Percentiles rank a stretch among this genome's conserved stretches.
phyloP scores from a whole-genome alignment of 1,140 invertebrate species.

The Campoletis sonorensis region DNA sequence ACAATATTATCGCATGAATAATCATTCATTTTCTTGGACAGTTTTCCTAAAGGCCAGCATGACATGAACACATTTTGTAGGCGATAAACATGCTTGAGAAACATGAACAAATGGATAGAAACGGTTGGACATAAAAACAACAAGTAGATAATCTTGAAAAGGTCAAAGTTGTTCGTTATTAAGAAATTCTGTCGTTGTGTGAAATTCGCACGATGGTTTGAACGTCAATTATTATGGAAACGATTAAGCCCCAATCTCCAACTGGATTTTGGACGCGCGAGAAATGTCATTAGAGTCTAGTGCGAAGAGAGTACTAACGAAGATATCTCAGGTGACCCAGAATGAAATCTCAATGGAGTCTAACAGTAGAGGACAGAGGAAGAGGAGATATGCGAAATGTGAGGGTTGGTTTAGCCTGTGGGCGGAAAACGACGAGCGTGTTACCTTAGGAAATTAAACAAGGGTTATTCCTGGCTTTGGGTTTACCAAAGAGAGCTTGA shows the following conservation, averaged over 20 bases:
- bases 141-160: background rate
- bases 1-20: conserved; percentile 58
- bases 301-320: background rate
- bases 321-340: conserved; percentile 13
- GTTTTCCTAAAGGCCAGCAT: conserved; percentile 48
- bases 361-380: background rate
- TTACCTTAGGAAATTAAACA: conserved; percentile 65
- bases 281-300: conserved; percentile 24
- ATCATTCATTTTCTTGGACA: conserved; percentile 52
- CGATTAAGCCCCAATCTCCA: background rate
- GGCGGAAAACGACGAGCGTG: conserved; percentile 42
- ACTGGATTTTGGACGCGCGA: conserved; percentile 5
- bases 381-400: conserved; percentile 18
- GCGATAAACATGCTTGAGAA: background rate
- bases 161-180: background rate
- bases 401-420: conserved; percentile 46
- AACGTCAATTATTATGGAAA: conserved; percentile 26
- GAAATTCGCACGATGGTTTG: background rate
- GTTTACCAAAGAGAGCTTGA: conserved; percentile 26
- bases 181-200: background rate
- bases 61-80: conserved; percentile 37
- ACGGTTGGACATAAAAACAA: background rate
- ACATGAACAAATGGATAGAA: conserved; percentile 7
- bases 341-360: background rate
- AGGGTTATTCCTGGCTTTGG: conserved; percentile 15